Evolutionary conservation across 2,888 invertebrate genomes (phyloP).

Genomic region (Phania funesta): DNA sequence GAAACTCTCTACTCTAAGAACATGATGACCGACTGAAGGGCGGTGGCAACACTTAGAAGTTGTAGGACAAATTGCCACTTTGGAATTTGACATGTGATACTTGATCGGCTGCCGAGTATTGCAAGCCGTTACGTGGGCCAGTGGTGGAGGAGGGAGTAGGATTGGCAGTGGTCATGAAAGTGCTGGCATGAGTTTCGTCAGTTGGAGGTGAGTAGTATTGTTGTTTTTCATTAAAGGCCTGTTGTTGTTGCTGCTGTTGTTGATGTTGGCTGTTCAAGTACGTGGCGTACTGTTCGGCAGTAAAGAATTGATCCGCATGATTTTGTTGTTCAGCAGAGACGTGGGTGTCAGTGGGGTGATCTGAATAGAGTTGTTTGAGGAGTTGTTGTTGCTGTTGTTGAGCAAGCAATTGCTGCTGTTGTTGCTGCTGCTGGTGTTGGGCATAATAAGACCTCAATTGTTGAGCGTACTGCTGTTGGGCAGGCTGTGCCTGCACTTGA

Average conservation of each 20-base stretch:
- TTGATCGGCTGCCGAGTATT: conserved; percentile 80
- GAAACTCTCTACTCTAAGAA: not conserved
- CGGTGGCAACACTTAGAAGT: conserved; percentile 70
- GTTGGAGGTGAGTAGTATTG: conserved; percentile 66
- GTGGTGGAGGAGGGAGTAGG: conserved; percentile 10
- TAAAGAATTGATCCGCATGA: conserved; percentile 75
- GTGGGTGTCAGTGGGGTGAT: conserved; percentile 51
- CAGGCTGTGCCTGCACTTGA: conserved; percentile 69
- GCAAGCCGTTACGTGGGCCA: conserved; percentile 73
- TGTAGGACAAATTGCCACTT: conserved; percentile 78
- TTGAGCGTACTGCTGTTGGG: conserved; percentile 69
- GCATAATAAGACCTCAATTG: conserved; percentile 74
- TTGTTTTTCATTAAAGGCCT: conserved; percentile 67
- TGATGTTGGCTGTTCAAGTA: conserved; percentile 74
- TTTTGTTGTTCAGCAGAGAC: conserved; percentile 54
- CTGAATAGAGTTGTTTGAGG: conserved; percentile 73
- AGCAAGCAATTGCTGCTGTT: conserved; percentile 71
- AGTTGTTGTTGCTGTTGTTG: conserved; percentile 70
- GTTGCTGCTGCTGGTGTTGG: conserved; percentile 73
- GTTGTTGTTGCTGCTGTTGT: conserved; percentile 70
- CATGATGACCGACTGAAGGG: not conserved
- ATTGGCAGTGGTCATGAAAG: conserved; percentile 10
- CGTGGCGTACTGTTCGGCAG: conserved; percentile 75
- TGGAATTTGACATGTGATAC: conserved; percentile 81
- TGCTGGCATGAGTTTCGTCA: conserved; percentile 26